Conservation (phyloP, 2,888 invertebrate species). For the Malthinus seriepunctatus region DNA sequence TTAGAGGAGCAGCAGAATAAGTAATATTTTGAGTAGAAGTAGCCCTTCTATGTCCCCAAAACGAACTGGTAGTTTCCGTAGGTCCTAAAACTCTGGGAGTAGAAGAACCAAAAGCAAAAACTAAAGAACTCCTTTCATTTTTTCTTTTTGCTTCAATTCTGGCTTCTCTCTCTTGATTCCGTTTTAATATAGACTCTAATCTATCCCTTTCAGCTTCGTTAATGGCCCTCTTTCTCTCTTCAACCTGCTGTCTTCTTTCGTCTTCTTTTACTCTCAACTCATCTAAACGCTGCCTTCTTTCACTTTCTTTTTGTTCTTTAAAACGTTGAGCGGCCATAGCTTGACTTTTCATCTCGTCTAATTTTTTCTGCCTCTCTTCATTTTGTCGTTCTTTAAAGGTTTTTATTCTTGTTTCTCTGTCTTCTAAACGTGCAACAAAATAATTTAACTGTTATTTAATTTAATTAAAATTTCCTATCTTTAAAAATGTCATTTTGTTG, state of each 20-base stretch:
- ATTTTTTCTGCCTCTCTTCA: slow-evolving; percentile 84
- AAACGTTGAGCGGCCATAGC: slow-evolving; percentile 87
- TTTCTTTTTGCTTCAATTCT: slow-evolving; percentile 75
- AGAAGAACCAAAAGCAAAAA: slow-evolving; percentile 91
- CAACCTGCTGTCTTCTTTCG: slow-evolving; percentile 72
- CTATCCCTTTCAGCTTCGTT: slow-evolving; percentile 87
- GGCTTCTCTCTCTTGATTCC: slow-evolving; percentile 82
- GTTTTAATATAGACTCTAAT: slow-evolving; percentile 81
- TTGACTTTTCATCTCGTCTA: slow-evolving; percentile 88
- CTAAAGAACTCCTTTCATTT: slow-evolving; percentile 73
- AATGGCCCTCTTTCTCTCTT: slow-evolving; percentile 87
- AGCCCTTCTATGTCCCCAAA: slow-evolving; percentile 87
- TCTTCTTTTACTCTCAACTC: slow-evolving; percentile 80
- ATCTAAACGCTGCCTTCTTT: slow-evolving; percentile 79
- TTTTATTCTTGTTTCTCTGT: slow-evolving; percentile 70
- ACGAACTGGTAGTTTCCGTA: slow-evolving; percentile 75
- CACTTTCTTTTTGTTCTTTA: slow-evolving; percentile 86
- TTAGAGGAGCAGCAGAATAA: slow-evolving; percentile 69
- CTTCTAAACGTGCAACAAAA: slow-evolving; percentile 46
- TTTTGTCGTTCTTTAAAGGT: slow-evolving; percentile 85
- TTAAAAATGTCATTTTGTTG: too few species aligned
- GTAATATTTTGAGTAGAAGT: slow-evolving; percentile 90
- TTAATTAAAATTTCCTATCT: too few species aligned
- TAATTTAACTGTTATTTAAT: too few species aligned
- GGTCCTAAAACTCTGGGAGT: slow-evolving; percentile 87